Conservation (phyloP, 1,140 invertebrate genomes). For the Lordiphosa collinella region DNA sequence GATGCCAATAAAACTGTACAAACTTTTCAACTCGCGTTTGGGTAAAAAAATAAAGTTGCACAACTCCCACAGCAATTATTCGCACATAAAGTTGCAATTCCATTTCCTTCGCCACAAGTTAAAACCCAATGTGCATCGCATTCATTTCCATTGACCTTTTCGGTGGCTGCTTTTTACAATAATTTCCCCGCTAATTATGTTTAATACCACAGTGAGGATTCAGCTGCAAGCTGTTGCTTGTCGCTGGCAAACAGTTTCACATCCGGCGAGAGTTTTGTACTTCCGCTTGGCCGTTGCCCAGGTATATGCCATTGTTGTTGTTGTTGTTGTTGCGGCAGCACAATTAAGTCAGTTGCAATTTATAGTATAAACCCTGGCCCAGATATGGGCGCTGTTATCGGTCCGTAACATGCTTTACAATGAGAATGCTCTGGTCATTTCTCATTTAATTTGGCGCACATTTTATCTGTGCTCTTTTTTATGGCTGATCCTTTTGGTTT, state of each 20-base stretch:
- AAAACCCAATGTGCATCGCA: conserved; percentile 4
- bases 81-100: too few relatives aligned
- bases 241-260: conserved; percentile 8
- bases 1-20: too few relatives aligned
- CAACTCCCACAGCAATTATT: too few relatives aligned
- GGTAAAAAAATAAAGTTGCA: too few relatives aligned
- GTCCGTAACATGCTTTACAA: conserved; percentile 42
- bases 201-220: conserved; percentile 13
- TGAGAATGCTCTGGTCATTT: conserved; percentile 37
- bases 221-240: conserved; percentile 27
- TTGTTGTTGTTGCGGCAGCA: conserved; percentile 18
- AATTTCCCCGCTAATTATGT: conserved; percentile 50
- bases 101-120: too few relatives aligned
- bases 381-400: conserved; percentile 69
- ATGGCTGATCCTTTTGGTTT: conserved; percentile 46
- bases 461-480: conserved; percentile 38
- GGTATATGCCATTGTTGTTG: background rate
- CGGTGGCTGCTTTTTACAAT: conserved; percentile 39
- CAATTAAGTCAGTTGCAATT: conserved; percentile 49
- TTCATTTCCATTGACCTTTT: conserved; percentile 19
- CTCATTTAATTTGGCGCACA: conserved; percentile 62
- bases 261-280: conserved; percentile 48
- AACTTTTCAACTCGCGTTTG: too few relatives aligned
- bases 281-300: conserved; percentile 29
- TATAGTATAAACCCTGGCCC: conserved; percentile 39